Evolutionary conservation across 2,797 vertebrate genomes (phyloP), one percentile per base, ranked within the genome.

Genomic region (Bryconaethiops microstoma): DNA sequence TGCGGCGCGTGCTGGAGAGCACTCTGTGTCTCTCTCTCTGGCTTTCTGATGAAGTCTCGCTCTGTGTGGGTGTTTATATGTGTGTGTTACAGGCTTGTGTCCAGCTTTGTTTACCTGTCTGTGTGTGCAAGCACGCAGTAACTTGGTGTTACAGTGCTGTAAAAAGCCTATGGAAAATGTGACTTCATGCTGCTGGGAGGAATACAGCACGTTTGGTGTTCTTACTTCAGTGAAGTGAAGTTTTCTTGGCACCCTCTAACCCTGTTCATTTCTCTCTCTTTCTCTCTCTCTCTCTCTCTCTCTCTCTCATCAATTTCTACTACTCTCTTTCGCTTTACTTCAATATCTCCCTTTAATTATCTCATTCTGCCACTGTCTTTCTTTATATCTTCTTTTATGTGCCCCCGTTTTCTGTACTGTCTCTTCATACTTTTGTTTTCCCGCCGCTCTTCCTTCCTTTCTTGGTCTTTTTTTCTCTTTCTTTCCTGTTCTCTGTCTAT

Each of bases 111-210:
- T 93, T 94, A 90, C 90, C 85, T 93, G 88, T 90, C 89, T 80
- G 78, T 81, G 76, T 85, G 64, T 82, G 67, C 57, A 87, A 80
- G 84, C 87, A 86, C 83, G 70, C 90, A 87, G 90, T 90, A 94
- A 93, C 89, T 89, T 69, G 10, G 72, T 80, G 89, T 92, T 91
- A 92, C 88, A 78, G 86, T 88, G 88, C 86, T 86, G 88, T 94
- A 92, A 94, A 93, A 42, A 68, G 42, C 76, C 84, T 88, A 86
- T 94, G 94, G 93, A 94, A 94, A 94, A 93, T 91, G 89, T 94
- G 91, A 94, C 93, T 91, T 93, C 91, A 93, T 88, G 87, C 81
- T 64, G 88, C 89, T 86, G 39, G 71, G 84, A 89, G 83, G 84
- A 86, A 89, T 87, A 85, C 85, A 64, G 82, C 80, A 55, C 79